A percentile compares a stretch with the other conserved stretches of the same genome.
Conservation (phyloP, 1,140 invertebrate genomes). For the Panagrolaimus sp. region DNA sequence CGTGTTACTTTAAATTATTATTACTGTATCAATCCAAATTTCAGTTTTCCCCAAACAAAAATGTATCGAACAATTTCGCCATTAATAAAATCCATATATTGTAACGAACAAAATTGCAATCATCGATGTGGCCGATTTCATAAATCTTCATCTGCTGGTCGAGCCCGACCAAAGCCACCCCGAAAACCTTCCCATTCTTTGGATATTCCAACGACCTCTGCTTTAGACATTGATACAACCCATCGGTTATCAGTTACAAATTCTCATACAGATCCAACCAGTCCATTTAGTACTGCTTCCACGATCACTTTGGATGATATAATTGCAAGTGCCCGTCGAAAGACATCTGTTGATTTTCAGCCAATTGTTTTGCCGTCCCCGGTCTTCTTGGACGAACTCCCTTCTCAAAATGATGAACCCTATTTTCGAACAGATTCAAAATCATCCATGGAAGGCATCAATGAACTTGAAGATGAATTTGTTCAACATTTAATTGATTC, state of each 20-base stretch:
- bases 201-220: neutral
- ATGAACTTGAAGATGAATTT: neutral
- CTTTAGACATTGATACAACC: neutral
- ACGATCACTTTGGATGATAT: conserved; percentile 15
- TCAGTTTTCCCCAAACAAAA: too few relatives aligned
- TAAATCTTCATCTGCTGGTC: conserved; percentile 4
- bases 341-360: neutral
- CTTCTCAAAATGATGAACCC: neutral
- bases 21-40: too few relatives aligned
- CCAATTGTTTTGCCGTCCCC: neutral
- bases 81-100: neutral
- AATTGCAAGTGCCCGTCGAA: neutral
- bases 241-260: neutral
- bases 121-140: conserved; percentile 6
- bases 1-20: too few relatives aligned
- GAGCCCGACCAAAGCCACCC: neutral
- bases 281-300: conserved; percentile 3
- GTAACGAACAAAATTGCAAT: conserved; percentile 4
- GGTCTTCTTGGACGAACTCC: neutral
- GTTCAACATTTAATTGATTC: conserved; percentile 10
- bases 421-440: neutral
- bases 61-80: too few relatives aligned
- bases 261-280: neutral
- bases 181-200: neutral
- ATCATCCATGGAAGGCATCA: neutral